phyloP scores from a whole-genome alignment of 2,797 vertebrate genomes.

The Arremon aurantiirostris region DNA sequence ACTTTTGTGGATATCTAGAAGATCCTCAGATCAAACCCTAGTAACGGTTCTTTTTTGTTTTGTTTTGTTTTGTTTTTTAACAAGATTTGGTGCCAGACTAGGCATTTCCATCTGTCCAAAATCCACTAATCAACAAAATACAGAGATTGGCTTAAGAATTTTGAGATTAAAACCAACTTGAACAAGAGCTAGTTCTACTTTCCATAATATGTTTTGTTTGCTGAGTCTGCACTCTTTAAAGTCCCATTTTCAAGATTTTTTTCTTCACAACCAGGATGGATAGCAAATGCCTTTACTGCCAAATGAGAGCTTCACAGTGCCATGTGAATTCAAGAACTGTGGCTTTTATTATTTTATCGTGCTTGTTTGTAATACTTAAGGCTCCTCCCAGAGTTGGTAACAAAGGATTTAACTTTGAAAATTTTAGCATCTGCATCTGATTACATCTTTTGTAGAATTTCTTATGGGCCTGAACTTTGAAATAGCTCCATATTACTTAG shows the following conservation, averaged over 20 bases:
- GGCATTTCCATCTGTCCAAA: neutral
- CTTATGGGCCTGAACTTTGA: neutral
- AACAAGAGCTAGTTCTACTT: neutral
- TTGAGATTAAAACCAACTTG: neutral
- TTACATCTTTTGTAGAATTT: conserved; percentile 14
- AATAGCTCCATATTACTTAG: neutral
- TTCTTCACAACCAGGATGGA: neutral
- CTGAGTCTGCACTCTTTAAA: neutral
- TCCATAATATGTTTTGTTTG: neutral
- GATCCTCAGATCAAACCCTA: neutral
- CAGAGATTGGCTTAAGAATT: neutral
- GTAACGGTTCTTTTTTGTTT: neutral
- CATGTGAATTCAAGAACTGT: neutral
- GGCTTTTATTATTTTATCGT: conserved; percentile 6
- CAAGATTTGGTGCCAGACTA: neutral
- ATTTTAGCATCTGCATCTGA: conserved; percentile 28
- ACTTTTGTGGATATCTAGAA: neutral
- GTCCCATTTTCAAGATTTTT: neutral
- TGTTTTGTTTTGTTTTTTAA: neutral
- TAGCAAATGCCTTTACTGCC: neutral
- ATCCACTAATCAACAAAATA: neutral
- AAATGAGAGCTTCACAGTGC: neutral
- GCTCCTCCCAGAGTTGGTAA: neutral
- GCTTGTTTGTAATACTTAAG: conserved; percentile 1
- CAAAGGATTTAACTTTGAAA: conserved; percentile 16